phyloP scores from a whole-genome alignment of 1,140 invertebrate genomes.

The Acromyrmex echinatior region DNA sequence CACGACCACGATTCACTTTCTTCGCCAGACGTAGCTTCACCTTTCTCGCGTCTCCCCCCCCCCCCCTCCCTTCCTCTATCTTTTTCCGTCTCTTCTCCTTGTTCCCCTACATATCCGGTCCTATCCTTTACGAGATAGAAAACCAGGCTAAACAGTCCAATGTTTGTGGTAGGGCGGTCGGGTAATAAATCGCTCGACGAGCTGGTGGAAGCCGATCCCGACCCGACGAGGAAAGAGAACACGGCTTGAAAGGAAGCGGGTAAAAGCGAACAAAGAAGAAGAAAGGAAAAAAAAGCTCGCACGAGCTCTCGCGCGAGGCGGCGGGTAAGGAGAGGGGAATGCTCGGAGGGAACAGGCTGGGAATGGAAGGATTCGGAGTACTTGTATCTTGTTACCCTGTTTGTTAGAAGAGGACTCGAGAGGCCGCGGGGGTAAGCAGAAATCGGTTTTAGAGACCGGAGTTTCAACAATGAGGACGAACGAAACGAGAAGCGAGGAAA shows the following conservation, averaged over 20 bases:
- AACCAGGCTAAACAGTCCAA: conserved; percentile 72
- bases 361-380: conserved; percentile 66
- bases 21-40: conserved; percentile 26
- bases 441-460: conserved; percentile 69
- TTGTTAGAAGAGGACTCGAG: conserved; percentile 67
- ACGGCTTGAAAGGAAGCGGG: conserved; percentile 10
- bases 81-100: conserved; percentile 18
- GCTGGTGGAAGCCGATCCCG: conserved; percentile 66
- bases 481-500: not conserved
- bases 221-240: conserved; percentile 59
- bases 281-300: conserved; percentile 26
- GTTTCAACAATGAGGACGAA: conserved; percentile 74
- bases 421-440: conserved; percentile 42
- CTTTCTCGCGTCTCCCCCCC: conserved; percentile 47
- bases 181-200: conserved; percentile 78
- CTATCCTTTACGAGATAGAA: conserved; percentile 72
- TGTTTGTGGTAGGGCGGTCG: conserved; percentile 68
- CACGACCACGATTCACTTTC: conserved; percentile 47
- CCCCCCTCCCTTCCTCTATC: not conserved
- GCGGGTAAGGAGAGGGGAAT: conserved; percentile 9
- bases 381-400: conserved; percentile 79
- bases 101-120: not conserved
- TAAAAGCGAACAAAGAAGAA: conserved; percentile 27
- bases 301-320: conserved; percentile 23
- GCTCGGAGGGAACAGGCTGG: conserved; percentile 27